Evolutionary conservation across 2,797 vertebrate genomes (phyloP), one percentile per base, ranked within the genome.

Genomic region (Tragelaphus oryx): DNA sequence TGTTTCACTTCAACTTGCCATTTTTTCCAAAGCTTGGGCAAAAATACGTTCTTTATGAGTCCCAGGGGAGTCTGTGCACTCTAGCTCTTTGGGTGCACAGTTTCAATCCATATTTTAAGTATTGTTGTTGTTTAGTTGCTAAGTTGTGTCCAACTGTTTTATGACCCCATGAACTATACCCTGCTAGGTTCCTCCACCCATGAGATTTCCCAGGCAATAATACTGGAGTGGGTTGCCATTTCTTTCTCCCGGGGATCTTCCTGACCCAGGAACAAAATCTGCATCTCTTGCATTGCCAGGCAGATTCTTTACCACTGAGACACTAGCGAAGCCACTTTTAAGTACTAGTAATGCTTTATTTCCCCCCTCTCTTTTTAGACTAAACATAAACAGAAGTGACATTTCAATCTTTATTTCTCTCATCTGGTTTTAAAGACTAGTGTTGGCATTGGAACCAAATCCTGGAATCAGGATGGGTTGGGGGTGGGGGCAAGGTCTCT

Each of bases 301-400:
- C 20, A 26, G 37, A 44, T 74, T 74, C 68, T 74, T 74, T 24
- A 44, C 68, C 22, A 26, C 68, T 74, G 68, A 44, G 11, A 24
- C 37, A 4, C 20, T 8, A 44, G 68, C 22, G 68, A 44, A 2
- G 11, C 37, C 22, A 13, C 11, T 74, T 44, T 74, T 13, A 87
- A 92, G 83, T 78, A 65, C 80, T 87, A 92, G 68, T 90, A 87
- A 92, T 76, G 75, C 89, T 85, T 90, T 26, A 37, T 52, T 75
- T 48, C n/a, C 10, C 79, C 4, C 75, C 16, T 46, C 33, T 74
- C 7, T 54, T 89, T 91, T 94, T 37, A 81, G 71, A 41, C 76
- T 54, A 71, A 52, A 95, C 48, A 80, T 44, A 68, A 92, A 62
- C 76, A 62, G 80, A 84, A 26, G 6, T 24, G 3, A 37, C 62